These are phyloP conservation scores for Drosophila miranda DNA, from an alignment of 1,140 invertebrate genomes.

Conservation along the genomic window DNA sequence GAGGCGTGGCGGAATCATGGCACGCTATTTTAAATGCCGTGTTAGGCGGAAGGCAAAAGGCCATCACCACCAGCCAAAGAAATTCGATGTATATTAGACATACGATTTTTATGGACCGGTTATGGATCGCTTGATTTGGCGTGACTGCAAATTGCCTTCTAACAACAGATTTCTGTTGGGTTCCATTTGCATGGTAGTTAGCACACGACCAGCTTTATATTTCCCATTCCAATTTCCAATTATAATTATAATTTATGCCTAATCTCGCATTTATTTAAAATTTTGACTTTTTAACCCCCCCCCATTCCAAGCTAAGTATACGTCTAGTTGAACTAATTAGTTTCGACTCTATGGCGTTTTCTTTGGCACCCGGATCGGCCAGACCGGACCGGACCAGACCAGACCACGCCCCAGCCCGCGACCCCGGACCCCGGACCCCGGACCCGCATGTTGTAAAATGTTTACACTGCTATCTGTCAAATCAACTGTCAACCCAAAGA, in stretches of 20 bases:
- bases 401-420: conserved; percentile 26
- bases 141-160: conserved; percentile 69
- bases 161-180: conserved; percentile 44
- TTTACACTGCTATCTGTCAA: conserved; percentile 79
- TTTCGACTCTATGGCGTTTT: conserved; percentile 31
- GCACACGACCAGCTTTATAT: conserved; percentile 30
- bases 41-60: conserved; percentile 31
- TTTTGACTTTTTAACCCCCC: conserved; percentile 45
- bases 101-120: conserved; percentile 10
- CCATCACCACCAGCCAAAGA: conserved; percentile 25
- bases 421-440: conserved; percentile 32
- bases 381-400: too few species aligned
- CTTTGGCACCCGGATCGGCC: conserved; percentile 9
- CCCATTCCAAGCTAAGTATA: conserved; percentile 68
- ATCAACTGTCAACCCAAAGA: conserved; percentile 77
- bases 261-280: conserved; percentile 47
- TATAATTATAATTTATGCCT: conserved; percentile 65
- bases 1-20: conserved; percentile 51
- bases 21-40: conserved; percentile 66
- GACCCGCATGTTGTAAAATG: conserved; percentile 63
- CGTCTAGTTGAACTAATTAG: conserved; percentile 81
- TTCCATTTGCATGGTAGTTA: conserved; percentile 69
- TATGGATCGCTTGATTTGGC: conserved; percentile 47
- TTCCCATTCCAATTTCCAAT: conserved; percentile 53
- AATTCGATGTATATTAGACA: neutral